Evolutionary conservation across 1,140 invertebrate species (phyloP).

Genomic region (Drosophila triauraria): DNA sequence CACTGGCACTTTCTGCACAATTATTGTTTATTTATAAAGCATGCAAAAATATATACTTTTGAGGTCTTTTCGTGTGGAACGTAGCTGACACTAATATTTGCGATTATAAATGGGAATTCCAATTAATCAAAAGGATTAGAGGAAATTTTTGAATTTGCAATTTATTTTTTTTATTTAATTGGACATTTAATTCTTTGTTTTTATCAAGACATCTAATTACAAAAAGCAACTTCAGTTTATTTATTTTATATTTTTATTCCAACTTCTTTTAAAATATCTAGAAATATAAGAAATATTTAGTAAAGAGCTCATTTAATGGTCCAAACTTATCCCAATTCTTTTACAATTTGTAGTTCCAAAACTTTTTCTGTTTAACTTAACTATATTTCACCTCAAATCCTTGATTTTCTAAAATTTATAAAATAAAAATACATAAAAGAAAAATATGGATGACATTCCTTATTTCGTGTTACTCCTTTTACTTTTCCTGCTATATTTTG

Average conservation of each 20-base stretch:
- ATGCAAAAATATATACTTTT: slow-evolving; percentile 31
- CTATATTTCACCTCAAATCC: background rate
- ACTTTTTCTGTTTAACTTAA: too few relatives aligned
- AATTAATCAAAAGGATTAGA: background rate
- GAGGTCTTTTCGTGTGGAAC: slow-evolving; percentile 10
- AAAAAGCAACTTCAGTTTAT: too few relatives aligned
- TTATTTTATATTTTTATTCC: too few relatives aligned
- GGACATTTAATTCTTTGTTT: background rate
- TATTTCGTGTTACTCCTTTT: too few relatives aligned
- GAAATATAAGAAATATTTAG: too few relatives aligned
- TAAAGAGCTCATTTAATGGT: too few relatives aligned
- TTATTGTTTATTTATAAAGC: slow-evolving; percentile 63
- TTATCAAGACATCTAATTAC: background rate
- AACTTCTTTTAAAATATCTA: too few relatives aligned
- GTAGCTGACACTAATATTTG: background rate
- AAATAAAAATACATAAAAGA: too few relatives aligned
- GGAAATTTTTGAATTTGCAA: background rate
- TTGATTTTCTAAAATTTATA: background rate
- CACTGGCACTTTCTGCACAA: slow-evolving; percentile 51
- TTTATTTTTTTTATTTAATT: background rate
- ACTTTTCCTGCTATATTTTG: background rate
- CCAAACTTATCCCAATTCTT: too few relatives aligned
- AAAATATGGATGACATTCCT: background rate
- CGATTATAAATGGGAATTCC: background rate
- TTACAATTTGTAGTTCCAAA: too few relatives aligned